Evolutionary conservation across 2,888 invertebrate genomes (phyloP).

Genomic region (Crepidodera aurea): DNA sequence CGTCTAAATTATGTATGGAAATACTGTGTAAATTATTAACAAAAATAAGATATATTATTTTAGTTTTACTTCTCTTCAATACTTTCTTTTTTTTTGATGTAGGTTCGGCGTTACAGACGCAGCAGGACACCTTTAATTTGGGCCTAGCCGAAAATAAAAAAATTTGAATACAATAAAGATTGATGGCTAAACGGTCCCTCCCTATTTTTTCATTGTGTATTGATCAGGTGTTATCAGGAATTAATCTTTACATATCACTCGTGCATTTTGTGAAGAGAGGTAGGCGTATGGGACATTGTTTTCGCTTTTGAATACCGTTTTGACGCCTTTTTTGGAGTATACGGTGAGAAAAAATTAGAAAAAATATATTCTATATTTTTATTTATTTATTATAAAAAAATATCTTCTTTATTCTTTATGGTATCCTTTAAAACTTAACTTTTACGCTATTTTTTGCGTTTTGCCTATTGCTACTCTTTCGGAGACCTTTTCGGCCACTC

Average conservation of each 20-base stretch:
- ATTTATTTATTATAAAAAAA: no score
- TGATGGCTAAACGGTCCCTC: conserved; percentile 24
- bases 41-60: no score
- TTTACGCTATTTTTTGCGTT: no score
- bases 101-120: background rate
- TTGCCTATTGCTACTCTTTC: no score
- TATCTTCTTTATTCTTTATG: no score
- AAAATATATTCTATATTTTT: no score
- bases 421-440: no score
- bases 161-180: conserved; percentile 41
- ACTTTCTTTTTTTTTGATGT: background rate
- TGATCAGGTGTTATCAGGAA: conserved; percentile 24
- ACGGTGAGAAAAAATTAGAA: no score
- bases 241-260: conserved; percentile 14
- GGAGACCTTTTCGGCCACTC: no score
- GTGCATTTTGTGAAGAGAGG: conserved; percentile 1
- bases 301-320: background rate
- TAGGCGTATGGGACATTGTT: conserved; percentile 9
- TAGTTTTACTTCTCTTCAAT: no score
- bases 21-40: no score
- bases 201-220: conserved; percentile 31
- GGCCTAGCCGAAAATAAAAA: conserved; percentile 21
- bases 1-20: no score
- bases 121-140: conserved; percentile 26
- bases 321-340: background rate